Evolutionary conservation across 2,888 invertebrate species (phyloP).

Genomic region (Rhogogaster chlorosoma): DNA sequence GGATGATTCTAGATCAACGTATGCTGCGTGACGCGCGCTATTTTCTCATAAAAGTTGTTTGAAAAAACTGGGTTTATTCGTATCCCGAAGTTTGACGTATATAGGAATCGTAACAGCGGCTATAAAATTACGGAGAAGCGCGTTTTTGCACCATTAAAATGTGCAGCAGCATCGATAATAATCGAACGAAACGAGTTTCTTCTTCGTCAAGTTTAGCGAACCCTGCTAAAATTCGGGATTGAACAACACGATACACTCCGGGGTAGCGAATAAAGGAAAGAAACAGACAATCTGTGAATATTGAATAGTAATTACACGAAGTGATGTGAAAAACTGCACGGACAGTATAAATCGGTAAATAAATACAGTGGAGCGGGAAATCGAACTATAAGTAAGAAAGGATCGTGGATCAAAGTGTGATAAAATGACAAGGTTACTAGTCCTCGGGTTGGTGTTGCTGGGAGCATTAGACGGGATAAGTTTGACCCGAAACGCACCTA

Average conservation of each 20-base stretch:
- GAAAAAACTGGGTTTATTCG: too few relatives aligned
- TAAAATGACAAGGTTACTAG: constrained; percentile 72
- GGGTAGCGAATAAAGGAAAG: background rate
- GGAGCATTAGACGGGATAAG: constrained; percentile 69
- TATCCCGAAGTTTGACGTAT: too few relatives aligned
- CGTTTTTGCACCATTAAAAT: background rate
- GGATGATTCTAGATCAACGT: constrained; percentile 13
- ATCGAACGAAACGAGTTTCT: background rate
- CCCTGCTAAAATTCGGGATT: background rate
- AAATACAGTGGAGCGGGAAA: background rate
- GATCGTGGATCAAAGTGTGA: constrained; percentile 29
- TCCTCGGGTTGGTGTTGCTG: constrained; percentile 69
- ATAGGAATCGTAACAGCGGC: too few relatives aligned
- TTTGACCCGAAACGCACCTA: constrained; percentile 60
- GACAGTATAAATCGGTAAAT: background rate
- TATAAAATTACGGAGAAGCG: too few relatives aligned
- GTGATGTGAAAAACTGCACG: background rate
- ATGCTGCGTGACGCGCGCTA: background rate
- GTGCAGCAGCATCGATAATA: background rate
- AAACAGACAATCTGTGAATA: background rate
- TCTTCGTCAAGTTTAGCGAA: constrained; percentile 1
- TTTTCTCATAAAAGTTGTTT: too few relatives aligned
- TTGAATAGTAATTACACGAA: background rate
- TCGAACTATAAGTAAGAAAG: background rate
- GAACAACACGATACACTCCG: background rate